phyloP scores from a whole-genome alignment of 2,797 vertebrate species.

The Furcifer pardalis region DNA sequence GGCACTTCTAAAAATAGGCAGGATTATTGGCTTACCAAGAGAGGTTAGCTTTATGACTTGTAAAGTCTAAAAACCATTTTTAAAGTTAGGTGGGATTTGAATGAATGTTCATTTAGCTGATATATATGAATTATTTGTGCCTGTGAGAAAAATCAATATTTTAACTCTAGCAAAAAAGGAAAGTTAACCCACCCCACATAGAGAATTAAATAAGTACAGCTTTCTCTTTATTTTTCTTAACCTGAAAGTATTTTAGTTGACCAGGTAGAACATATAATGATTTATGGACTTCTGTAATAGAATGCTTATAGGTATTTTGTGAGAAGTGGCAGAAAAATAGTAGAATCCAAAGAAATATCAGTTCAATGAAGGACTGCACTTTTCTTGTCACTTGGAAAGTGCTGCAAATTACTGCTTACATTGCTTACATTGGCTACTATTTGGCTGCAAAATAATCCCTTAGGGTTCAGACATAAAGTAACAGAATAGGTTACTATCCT shows the following conservation, averaged over 20 bases:
- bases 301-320: not conserved
- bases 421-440: not conserved
- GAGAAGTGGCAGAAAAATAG: not conserved
- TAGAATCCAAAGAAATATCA: not conserved
- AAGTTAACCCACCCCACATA: not conserved
- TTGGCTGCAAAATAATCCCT: not conserved
- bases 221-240: not conserved
- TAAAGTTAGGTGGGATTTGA: slow-evolving; percentile 1
- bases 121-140: slow-evolving; percentile 6
- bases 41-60: not conserved
- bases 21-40: slow-evolving; percentile 13
- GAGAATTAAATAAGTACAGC: not conserved
- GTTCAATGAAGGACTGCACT: not conserved
- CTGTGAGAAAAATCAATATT: slow-evolving; percentile 5
- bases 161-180: not conserved
- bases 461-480: not conserved
- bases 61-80: slow-evolving; percentile 19
- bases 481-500: not conserved
- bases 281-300: slow-evolving; percentile 11
- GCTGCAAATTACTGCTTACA: not conserved
- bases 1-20: slow-evolving; percentile 20
- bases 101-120: not conserved
- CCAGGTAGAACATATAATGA: not conserved
- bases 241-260: not conserved
- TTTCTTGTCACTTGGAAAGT: not conserved